Base-by-base conservation (phyloP, 2,797 vertebrate genomes). In the Rhinogobio ventralis region DNA sequence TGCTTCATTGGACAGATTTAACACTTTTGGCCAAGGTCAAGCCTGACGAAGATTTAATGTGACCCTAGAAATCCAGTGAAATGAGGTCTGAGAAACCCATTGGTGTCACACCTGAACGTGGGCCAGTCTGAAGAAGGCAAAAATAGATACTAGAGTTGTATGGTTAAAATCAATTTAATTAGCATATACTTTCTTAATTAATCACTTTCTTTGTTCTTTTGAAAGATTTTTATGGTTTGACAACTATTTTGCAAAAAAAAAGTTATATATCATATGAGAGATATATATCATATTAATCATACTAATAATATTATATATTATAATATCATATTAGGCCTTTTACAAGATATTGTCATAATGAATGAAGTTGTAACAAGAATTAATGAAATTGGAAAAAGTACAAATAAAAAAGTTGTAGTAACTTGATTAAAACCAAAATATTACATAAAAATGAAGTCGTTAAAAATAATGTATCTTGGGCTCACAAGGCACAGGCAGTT, bases 11-110 rank as follows among this genome's bases (percentile, higher is more conserved):
- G 88, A 90, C 93, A 93, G 92, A 95, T 95, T 91, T 92, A 92
- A 93, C 92, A 93, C 89, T 91, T 90, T 92, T 90, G 88, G 92
- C 91, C 93, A 95, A 95, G 93, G 94, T 95, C 92, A 94, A 90
- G 88, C 89, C 91, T 93, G 93, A 93, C 90, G 94, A 90, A 93
- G 92, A 94, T 94, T 93, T 94, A 93, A 93, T 94, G 91, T 93
- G 93, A 95, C 93, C 92, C 89, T 87, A 87, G 78, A 78, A 87
- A 91, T 86, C 89, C 90, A 92, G 86, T 36, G 90, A 94, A 91
- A 93, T 74, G 74, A 87, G 87, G 88, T 77, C 85, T 60, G 76
- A 78, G 79, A 69, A 64, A 81, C 90, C 66, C 89, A 89, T 89
- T 86, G 87, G 89, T 83, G 80, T 80, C 77, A 80, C 19, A 87